Conservation (phyloP, 2,113 vertebrate species). For the Scopus umbretta region DNA sequence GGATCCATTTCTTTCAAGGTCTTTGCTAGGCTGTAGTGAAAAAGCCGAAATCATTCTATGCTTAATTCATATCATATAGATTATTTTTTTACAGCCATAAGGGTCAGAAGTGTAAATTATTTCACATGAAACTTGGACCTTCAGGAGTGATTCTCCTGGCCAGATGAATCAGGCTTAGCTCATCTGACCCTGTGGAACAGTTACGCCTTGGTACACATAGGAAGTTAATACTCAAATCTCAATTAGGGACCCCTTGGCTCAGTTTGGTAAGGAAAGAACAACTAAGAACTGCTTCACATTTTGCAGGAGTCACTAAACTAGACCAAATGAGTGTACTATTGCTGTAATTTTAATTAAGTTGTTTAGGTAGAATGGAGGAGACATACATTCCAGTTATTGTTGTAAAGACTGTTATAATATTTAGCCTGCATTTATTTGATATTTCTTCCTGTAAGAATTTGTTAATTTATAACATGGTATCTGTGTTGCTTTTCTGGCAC, state of each 20-base stretch:
- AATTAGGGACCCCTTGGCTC: background rate
- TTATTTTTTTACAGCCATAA: background rate
- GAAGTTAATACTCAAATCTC: background rate
- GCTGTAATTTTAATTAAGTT: background rate
- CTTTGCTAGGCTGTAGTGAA: background rate
- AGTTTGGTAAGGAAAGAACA: background rate
- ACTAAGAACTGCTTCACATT: rapidly evolving
- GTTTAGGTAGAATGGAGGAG: background rate
- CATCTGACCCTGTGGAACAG: background rate
- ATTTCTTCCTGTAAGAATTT: background rate
- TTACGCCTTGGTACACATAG: background rate
- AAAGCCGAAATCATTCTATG: background rate
- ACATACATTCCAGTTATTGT: background rate
- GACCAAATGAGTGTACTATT: background rate
- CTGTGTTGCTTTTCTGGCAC: background rate
- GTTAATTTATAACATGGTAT: background rate
- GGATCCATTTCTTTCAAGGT: background rate
- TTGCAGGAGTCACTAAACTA: background rate
- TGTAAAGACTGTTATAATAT: background rate
- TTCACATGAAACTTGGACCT: background rate
- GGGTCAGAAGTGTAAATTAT: background rate
- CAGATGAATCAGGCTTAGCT: background rate
- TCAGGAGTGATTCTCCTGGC: background rate
- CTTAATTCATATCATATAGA: background rate
- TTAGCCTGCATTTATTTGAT: background rate